Percentiles rank a stretch among this genome's conserved stretches.
phyloP scores from a whole-genome alignment of 2,797 vertebrate species.

The Mus minutoides region DNA sequence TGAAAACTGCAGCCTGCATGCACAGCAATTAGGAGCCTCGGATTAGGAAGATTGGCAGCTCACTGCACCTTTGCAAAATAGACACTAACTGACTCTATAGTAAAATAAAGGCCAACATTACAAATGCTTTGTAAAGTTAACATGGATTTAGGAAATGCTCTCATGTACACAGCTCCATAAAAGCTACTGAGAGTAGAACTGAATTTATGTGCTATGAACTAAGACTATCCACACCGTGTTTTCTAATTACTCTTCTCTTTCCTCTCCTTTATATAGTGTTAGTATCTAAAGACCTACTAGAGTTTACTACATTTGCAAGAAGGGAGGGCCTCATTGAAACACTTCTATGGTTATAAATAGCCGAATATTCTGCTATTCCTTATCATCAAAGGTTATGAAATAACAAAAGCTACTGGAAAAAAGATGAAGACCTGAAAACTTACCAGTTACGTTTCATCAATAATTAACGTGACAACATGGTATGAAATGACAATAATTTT shows the following conservation, averaged over 20 bases:
- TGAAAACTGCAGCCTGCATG: not conserved
- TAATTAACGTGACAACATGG: conserved; percentile 14
- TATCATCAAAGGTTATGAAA: not conserved
- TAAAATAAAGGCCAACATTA: not conserved
- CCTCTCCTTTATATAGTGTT: not conserved
- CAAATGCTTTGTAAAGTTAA: not conserved
- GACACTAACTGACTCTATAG: not conserved
- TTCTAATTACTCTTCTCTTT: not conserved
- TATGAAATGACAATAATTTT: conserved; percentile 50
- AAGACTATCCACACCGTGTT: not conserved
- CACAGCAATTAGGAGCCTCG: not conserved
- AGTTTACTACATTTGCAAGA: conserved; percentile 8
- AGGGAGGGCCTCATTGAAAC: conserved; percentile 39
- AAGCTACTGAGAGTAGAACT: not conserved
- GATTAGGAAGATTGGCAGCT: not conserved
- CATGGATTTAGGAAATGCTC: not conserved
- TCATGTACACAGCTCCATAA: not conserved
- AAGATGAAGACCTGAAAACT: conserved; percentile 38
- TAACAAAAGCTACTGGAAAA: conserved; percentile 23
- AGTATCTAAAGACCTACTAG: conserved; percentile 33
- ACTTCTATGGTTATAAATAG: not conserved
- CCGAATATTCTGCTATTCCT: conserved; percentile 44
- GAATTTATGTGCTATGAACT: not conserved
- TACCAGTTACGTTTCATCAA: not conserved
- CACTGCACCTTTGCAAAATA: conserved; percentile 7